Evolutionary conservation across 2,113 vertebrate species (phyloP), one percentile per base, ranked within the genome.

Genomic region (Albula glossodonta): DNA sequence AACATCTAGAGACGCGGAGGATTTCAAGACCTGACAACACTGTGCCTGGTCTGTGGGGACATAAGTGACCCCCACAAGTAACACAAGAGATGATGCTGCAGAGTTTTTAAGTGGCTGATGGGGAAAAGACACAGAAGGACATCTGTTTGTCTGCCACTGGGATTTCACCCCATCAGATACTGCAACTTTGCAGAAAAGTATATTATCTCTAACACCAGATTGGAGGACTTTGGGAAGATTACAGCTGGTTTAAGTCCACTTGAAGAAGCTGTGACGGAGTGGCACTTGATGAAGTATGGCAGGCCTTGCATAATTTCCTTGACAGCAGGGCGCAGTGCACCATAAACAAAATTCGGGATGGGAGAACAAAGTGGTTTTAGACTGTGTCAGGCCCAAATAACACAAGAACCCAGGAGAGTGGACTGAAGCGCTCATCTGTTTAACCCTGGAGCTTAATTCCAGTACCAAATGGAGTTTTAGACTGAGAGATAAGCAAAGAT

Each of bases 191-290:
- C 51, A 49, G 11, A 10, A 49, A 49, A 22, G 50, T 74, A 63
- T 63, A 51, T 19, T 48, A 74, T 70, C 50, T 41, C 49, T 49
- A 77, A 13, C 51, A 41, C 70, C 31, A 78, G 70, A 78, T 50
- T 19, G 84, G 74, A 85, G 74, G 52, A 53, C 51, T 56, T 53
- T 49, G n/a, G 31, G 53, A 31, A 84, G 70, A 53, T 51, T 50
- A 57, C 50, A 52, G 51, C n/a, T 11, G 51, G 74, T 79, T 48
- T 79, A 48, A 79, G 78, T 10, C 70, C 83, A 77, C 74, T 80
- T 25, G 52, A 49, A 15, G 41, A 53, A 48, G 19, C 53, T 60
- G 19, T 52, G 19, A n/a, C 25, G 48, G 22, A 78, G 51, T 11
- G 15, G 17, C 48, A 17, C 31, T 49, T 15, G 12, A 80, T 11